A percentile compares a stretch with the other conserved stretches of the same genome.
phyloP scores from a whole-genome alignment of 2,888 invertebrate species.

The Rhingia campestris region DNA sequence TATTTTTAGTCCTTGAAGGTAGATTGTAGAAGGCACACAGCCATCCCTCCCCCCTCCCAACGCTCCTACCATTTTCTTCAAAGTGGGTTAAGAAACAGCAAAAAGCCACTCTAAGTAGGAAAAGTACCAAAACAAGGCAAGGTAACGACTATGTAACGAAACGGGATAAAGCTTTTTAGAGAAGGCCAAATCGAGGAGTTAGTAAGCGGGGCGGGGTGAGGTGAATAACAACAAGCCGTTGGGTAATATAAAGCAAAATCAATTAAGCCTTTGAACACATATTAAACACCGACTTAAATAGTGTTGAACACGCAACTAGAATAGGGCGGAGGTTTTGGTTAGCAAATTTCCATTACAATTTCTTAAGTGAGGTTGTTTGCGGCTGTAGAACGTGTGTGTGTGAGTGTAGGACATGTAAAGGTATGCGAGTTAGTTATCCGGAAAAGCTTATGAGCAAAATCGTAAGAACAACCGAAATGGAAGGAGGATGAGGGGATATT shows the following conservation, averaged over 20 bases:
- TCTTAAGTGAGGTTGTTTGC: constrained; percentile 5
- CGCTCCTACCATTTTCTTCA: background rate
- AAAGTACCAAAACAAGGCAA: constrained; percentile 20
- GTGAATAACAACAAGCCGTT: constrained; percentile 43
- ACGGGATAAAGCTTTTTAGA: constrained; percentile 4
- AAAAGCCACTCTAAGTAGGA: constrained; percentile 40
- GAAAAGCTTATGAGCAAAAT: constrained; percentile 27
- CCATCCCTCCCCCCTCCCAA: too few relatives aligned
- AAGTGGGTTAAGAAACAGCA: constrained; percentile 14
- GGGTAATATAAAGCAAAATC: constrained; percentile 65
- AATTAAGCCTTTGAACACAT: constrained; percentile 73
- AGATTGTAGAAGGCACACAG: constrained; percentile 4
- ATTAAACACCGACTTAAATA: constrained; percentile 70
- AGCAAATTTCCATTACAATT: constrained; percentile 5
- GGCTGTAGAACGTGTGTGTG: background rate
- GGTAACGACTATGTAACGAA: constrained; percentile 38
- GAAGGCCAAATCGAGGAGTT: background rate
- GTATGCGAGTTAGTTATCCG: constrained; percentile 18
- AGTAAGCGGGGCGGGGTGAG: background rate
- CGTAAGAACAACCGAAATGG: background rate
- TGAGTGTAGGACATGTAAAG: background rate
- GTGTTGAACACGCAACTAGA: constrained; percentile 63
- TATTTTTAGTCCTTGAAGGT: constrained; percentile 40
- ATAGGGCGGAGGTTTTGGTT: background rate
- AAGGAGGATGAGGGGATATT: background rate